Evolutionary conservation across 2,113 vertebrate genomes (phyloP), one percentile per base, ranked within the genome.

Genomic region (Ceyx margarethae): DNA sequence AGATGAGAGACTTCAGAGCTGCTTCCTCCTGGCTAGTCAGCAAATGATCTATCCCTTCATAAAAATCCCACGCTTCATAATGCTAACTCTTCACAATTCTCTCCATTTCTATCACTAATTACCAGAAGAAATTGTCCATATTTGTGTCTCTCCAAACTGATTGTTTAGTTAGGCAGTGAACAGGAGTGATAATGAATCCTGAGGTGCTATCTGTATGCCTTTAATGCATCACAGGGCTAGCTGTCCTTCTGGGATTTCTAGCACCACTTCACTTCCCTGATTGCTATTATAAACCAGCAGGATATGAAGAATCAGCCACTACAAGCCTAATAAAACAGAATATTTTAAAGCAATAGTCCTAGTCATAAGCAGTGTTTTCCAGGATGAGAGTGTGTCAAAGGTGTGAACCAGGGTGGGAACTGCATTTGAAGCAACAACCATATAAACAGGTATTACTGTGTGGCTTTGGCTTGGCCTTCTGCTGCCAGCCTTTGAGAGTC

Each of bases 361-460:
- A 60, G 40, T 89, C 56, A 81, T 37, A 82, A 14, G 50, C 9
- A 28, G 42, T 16, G 29, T 6, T 19, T 57, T 75, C 25, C 33
- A 60, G n/a, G n/a, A 54, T 23, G 7, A 80, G 51, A 74, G 68
- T 2, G 4, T 2, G 2, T 61, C 14, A 20, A 35, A 72, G 58
- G 4, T 57, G 66, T 0, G 2, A 53, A 31, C 21, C 10, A 66
- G 28, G 15, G 42, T 65, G 42, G 45, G 28, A 81, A 64, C 13
- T 62, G 40, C 13, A 13, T 11, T 53, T 68, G 25, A 67, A 20
- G 23, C 2, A 3, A 51, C 33, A 66, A 9, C 42, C 33, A 21
- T 2, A 48, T 0, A 3, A 54, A 72, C 0, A 50, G 4, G 15
- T 25, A 68, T 6, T 0, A 2, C 21, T 0, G 0, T 7, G 10